Evolutionary conservation across 2,797 vertebrate genomes (phyloP).

Genomic region (Lagodon rhomboides): DNA sequence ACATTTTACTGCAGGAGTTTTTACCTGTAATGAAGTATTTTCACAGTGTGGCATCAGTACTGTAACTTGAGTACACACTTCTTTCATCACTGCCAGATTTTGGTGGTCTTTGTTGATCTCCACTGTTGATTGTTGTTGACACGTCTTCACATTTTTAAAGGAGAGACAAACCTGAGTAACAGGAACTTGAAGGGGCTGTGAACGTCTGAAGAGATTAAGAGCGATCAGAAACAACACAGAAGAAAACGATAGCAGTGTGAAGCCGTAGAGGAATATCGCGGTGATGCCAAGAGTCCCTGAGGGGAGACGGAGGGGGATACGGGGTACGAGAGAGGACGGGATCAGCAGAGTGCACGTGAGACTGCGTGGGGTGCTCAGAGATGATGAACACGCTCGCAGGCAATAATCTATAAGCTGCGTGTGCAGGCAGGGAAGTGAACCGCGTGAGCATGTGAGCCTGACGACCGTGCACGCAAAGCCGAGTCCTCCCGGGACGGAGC

Average conservation of each 20-base stretch:
- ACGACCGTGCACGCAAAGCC: constrained; percentile 35
- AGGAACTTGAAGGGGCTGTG: not conserved
- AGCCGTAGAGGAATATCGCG: not conserved
- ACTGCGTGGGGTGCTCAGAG: constrained; percentile 39
- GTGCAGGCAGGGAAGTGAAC: constrained; percentile 41
- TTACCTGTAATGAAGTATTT: not conserved
- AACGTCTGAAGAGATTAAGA: not conserved
- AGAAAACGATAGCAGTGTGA: not conserved
- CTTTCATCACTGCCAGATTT: not conserved
- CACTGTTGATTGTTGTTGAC: not conserved
- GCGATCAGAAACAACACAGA: not conserved
- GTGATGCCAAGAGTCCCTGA: constrained; percentile 42
- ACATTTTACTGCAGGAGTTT: not conserved
- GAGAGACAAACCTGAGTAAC: not conserved
- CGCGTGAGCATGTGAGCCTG: constrained; percentile 60
- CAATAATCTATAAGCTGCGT: constrained; percentile 60
- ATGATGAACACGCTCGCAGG: constrained; percentile 50
- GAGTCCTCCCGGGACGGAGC: constrained; percentile 34
- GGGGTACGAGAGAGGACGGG: constrained; percentile 37
- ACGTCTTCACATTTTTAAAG: not conserved
- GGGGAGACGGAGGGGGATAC: constrained; percentile 19
- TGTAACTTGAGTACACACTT: not conserved
- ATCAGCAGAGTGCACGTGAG: constrained; percentile 57
- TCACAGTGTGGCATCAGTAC: not conserved
- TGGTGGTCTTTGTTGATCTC: not conserved